phyloP scores from a whole-genome alignment of 2,113 vertebrate species.

The Leucosticte australis region DNA sequence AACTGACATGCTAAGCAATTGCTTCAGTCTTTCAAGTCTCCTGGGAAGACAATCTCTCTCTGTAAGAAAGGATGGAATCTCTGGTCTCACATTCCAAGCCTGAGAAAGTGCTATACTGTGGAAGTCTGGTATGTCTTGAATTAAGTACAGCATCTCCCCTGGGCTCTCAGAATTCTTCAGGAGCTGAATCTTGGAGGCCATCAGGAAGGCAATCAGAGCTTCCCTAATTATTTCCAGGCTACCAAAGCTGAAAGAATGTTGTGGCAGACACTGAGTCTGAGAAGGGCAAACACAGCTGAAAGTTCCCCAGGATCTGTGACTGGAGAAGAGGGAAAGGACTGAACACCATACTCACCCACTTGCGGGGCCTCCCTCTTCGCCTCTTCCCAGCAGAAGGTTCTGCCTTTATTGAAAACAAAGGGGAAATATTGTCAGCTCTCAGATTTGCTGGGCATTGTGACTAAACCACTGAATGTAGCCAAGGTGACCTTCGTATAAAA shows the following conservation, averaged over 20 bases:
- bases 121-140: not conserved
- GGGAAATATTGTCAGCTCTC: not conserved
- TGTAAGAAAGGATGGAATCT: not conserved
- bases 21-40: not conserved
- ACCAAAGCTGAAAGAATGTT: not conserved
- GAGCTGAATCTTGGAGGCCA: not conserved
- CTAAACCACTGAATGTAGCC: not conserved
- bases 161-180: not conserved
- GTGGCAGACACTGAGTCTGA: not conserved
- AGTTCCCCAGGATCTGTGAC: not conserved
- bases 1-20: not conserved
- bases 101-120: not conserved
- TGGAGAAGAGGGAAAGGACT: not conserved
- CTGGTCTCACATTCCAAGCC: not conserved
- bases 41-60: not conserved
- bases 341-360: conserved; percentile 41
- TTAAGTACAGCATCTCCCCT: not conserved
- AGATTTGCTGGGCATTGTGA: not conserved
- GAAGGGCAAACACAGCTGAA: not conserved
- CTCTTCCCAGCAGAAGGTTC: conserved; percentile 27
- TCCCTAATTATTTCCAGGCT: not conserved
- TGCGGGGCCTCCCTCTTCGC: conserved; percentile 62
- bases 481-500: not conserved
- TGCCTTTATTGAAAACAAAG: conserved; percentile 29
- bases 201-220: not conserved